phyloP scores from a whole-genome alignment of 2,797 vertebrate genomes.

The Sorex maritimensis region DNA sequence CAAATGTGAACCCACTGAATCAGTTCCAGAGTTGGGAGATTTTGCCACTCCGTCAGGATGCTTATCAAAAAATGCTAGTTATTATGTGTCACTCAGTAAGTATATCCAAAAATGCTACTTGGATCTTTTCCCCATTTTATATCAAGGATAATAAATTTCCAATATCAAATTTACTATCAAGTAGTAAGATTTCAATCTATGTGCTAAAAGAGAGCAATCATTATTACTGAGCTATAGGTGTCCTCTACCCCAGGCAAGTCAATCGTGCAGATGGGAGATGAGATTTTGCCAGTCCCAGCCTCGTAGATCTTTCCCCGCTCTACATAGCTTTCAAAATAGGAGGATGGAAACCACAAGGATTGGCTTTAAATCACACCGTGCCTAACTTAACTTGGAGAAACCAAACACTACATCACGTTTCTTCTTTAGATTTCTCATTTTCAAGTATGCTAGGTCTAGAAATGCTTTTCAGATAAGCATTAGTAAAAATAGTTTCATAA shows the following conservation, averaged over 20 bases:
- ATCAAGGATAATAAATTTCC: constrained; percentile 52
- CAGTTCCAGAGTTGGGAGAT: neutral
- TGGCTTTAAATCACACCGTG: constrained; percentile 6
- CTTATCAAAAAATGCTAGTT: neutral
- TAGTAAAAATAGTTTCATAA: neutral
- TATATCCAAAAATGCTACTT: neutral
- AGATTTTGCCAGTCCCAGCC: too few species aligned
- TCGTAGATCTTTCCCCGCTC: neutral
- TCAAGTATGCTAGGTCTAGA: neutral
- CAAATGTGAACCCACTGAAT: neutral
- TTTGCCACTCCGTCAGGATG: neutral
- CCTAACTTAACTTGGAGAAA: constrained; percentile 10
- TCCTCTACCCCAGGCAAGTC: neutral
- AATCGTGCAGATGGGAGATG: neutral
- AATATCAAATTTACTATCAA: neutral
- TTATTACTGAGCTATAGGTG: neutral
- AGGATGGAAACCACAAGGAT: neutral
- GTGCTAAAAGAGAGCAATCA: neutral
- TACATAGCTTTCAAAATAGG: neutral
- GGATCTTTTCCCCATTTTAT: neutral
- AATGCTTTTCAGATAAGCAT: neutral
- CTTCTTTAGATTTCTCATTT: constrained; percentile 24
- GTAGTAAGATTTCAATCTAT: constrained; percentile 29
- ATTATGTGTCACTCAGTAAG: neutral
- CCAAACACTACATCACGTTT: neutral